Evolutionary conservation across 2,797 vertebrate species (phyloP).

Genomic region (Smutsia temminckii): DNA sequence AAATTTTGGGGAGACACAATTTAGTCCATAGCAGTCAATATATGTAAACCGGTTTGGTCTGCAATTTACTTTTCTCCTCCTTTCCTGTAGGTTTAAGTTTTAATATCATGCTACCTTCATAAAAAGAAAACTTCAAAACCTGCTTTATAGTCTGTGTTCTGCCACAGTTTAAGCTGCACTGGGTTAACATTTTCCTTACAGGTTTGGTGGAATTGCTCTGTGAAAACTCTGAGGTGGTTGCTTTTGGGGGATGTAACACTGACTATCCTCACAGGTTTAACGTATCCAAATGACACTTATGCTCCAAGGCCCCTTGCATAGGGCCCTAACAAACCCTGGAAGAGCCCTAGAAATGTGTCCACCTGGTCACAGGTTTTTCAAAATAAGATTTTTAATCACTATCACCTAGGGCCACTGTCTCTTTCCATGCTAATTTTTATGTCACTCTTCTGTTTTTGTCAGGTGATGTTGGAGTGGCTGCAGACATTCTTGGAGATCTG

Average conservation of each 20-base stretch:
- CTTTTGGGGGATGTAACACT: background rate
- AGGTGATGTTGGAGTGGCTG: background rate
- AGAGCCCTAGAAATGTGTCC: background rate
- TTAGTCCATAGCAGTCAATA: background rate
- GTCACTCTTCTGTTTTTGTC: background rate
- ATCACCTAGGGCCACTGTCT: background rate
- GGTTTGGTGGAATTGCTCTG: background rate
- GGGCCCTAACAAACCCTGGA: background rate
- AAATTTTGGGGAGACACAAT: background rate
- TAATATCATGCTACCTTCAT: background rate
- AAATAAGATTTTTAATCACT: background rate
- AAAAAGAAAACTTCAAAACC: background rate
- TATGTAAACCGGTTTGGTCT: background rate
- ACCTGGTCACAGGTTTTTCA: background rate
- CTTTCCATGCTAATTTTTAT: background rate
- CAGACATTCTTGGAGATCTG: background rate
- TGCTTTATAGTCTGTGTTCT: background rate
- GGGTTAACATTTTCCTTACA: background rate
- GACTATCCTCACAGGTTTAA: background rate
- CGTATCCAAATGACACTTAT: background rate
- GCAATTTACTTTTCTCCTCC: background rate
- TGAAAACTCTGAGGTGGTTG: background rate
- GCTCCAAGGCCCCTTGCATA: background rate
- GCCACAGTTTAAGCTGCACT: background rate
- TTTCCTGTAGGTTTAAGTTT: constrained; percentile 8